Percentiles rank a stretch among this genome's conserved stretches.
Evolutionary conservation across 2,797 vertebrate genomes (phyloP).

Genomic region (Mycteria americana): DNA sequence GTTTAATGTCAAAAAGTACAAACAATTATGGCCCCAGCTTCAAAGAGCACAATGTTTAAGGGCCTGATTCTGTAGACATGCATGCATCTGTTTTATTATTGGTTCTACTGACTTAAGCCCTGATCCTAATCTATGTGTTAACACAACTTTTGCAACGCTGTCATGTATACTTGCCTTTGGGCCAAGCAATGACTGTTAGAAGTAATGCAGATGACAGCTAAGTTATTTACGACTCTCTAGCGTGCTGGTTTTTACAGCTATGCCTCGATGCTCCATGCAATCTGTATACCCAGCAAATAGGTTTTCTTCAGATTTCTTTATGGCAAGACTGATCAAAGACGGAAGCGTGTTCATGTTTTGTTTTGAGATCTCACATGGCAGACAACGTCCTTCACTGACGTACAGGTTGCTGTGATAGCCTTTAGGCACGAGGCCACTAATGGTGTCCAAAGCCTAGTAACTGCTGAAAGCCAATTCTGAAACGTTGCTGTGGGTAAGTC

Average conservation of each 20-base stretch:
- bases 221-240: not conserved
- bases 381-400: not conserved
- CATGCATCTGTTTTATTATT: not conserved
- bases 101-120: not conserved
- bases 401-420: not conserved
- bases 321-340: not conserved
- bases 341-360: not conserved
- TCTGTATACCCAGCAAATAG: not conserved
- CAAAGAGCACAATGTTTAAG: not conserved
- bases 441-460: not conserved
- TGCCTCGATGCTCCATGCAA: not conserved
- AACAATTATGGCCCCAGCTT: not conserved
- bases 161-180: not conserved
- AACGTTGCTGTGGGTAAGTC: not conserved
- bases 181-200: not conserved
- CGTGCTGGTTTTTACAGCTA: not conserved
- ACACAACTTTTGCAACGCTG: not conserved
- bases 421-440: not conserved
- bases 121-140: not conserved
- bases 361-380: not conserved
- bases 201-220: not conserved
- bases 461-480: not conserved
- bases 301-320: not conserved
- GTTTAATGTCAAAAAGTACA: not conserved
- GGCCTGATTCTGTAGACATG: not conserved